Evolutionary conservation across 2,888 invertebrate genomes (phyloP), one percentile per base, ranked within the genome.

Genomic region (Junonia oenone): DNA sequence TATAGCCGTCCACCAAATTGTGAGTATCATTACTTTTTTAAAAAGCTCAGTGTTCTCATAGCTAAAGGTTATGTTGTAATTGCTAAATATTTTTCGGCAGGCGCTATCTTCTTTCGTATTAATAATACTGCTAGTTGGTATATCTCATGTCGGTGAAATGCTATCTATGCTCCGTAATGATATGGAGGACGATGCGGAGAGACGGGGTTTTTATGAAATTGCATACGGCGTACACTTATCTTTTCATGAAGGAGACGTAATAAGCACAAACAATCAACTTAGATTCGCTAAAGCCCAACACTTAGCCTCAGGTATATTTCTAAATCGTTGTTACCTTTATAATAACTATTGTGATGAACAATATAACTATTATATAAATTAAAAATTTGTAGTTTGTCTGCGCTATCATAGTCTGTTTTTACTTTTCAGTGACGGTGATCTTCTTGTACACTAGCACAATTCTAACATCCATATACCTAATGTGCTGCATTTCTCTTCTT

Each of bases 1-100:
- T 45, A 89, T 90, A 68, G 91, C 90, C 79, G 84, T 90, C 76
- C 90, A 91, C 78, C 90, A 91, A 81, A 90, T 91, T 68, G 91
- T 91, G 72, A 90, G 90, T 90, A 79, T 61, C 22, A 43, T n/a
- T 43, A 1, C 8, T 43, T 5, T 26, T 43, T 26, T 2, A 43
- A 43, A 5, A 6, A 22, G 6, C n/a, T 22, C 11, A 43, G 26
- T 26, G 1, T 43, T 6, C 26, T 26, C 26, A 43, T 6, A 26
- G 6, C 26, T 43, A 22, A 19, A 11, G 17, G 0, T 27, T 19
- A 6, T 29, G n/a, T 37, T 6, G 31, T 45, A 26, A 38, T 40
- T 13, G 55, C 46, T 52, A 37, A 57, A 51, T 33, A 37, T 62
- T 47, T 49, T 58, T 67, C 66, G 48, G 4, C 81, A 91, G 91